Conservation (phyloP, 1,140 invertebrate species). For the Bombus impatiens region DNA sequence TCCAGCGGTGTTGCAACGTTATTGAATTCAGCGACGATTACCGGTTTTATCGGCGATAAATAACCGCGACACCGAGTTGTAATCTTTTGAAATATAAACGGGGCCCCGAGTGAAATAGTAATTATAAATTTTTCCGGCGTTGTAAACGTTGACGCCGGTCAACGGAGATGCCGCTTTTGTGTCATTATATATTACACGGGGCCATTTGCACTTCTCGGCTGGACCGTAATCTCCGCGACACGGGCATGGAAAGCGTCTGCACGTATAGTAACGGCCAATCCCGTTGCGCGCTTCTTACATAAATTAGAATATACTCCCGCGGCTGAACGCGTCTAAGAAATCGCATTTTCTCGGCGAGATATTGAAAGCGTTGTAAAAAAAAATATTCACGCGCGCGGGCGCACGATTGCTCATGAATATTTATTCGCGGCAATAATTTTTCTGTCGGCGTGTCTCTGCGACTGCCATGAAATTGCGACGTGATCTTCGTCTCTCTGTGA, state of each 20-base stretch:
- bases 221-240: conserved; percentile 40
- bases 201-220: conserved; percentile 40
- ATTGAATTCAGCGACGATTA: conserved; percentile 18
- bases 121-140: conserved; percentile 42
- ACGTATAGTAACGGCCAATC: conserved; percentile 26
- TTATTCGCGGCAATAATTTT: conserved; percentile 7
- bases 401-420: conserved; percentile 26
- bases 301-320: conserved; percentile 44
- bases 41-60: conserved; percentile 40
- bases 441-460: not conserved
- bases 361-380: conserved; percentile 35
- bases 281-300: conserved; percentile 43
- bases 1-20: not conserved
- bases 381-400: not conserved
- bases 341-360: conserved; percentile 31
- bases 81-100: conserved; percentile 6
- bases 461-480: not conserved
- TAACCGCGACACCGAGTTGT: conserved; percentile 39
- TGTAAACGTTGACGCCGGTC: conserved; percentile 34
- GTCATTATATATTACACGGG: conserved; percentile 41
- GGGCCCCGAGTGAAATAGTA: conserved; percentile 33
- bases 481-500: not conserved
- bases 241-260: conserved; percentile 35
- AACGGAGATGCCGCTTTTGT: conserved; percentile 16
- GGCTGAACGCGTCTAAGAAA: conserved; percentile 36